Percentiles rank a stretch among this genome's conserved stretches.
These are phyloP conservation scores for Australoheros scitulus DNA, from an alignment of 2,113 vertebrate genomes.

Conservation along the genomic window DNA sequence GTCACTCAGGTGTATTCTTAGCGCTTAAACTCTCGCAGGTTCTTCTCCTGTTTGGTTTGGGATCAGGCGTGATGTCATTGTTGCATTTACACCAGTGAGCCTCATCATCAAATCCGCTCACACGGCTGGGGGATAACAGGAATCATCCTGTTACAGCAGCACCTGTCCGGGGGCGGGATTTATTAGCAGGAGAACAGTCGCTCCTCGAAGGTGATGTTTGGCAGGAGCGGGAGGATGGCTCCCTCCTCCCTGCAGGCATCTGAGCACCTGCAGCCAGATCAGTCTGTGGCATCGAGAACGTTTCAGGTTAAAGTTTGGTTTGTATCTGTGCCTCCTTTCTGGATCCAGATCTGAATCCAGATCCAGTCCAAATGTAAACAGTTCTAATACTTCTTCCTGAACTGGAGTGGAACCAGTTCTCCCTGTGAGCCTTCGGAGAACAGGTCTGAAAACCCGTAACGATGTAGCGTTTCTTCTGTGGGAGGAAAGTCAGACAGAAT, in stretches of 20 bases:
- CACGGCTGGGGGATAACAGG: neutral
- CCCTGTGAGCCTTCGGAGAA: neutral
- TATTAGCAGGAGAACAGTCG: neutral
- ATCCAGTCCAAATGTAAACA: neutral
- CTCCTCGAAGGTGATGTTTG: too few relatives aligned
- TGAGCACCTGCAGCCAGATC: neutral
- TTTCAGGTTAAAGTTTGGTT: neutral
- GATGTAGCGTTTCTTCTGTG: neutral
- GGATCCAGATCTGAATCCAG: neutral
- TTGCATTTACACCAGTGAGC: neutral
- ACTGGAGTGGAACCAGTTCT: neutral
- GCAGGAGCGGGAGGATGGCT: neutral
- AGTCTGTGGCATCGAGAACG: neutral
- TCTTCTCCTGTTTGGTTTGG: neutral
- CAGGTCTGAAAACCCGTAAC: neutral
- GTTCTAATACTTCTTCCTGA: neutral
- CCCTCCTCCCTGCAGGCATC: too few relatives aligned
- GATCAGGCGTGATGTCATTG: neutral
- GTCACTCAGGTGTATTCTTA: conserved; percentile 24
- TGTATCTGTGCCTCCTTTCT: neutral
- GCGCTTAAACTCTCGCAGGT: neutral
- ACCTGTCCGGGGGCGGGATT: too few relatives aligned
- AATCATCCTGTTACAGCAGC: neutral
- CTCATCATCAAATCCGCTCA: too few relatives aligned
- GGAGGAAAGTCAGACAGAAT: neutral